Conservation (phyloP, 2,888 invertebrate species). For the Harpagoxenus sublaevis region DNA sequence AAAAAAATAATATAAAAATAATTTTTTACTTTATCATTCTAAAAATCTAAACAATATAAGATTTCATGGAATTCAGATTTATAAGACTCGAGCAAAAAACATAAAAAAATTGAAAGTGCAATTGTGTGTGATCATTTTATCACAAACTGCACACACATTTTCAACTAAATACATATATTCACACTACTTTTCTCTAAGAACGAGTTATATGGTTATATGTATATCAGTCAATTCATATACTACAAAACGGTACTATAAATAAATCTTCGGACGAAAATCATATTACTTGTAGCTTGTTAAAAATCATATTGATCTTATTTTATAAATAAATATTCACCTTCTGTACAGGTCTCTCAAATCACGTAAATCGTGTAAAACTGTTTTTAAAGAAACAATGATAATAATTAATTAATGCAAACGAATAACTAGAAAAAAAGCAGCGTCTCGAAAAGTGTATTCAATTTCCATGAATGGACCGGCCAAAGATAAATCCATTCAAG, state of each 20-base stretch:
- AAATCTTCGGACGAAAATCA: not conserved
- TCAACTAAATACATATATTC: not conserved
- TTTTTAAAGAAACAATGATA: constrained; percentile 17
- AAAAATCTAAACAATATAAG: not conserved
- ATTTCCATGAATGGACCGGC: constrained; percentile 3
- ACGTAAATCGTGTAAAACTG: constrained; percentile 3
- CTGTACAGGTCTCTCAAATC: not conserved
- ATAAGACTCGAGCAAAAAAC: not conserved
- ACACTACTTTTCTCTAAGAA: not conserved
- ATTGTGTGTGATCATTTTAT: not conserved
- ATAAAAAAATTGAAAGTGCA: not conserved
- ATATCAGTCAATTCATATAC: not conserved
- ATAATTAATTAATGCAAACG: constrained; percentile 4
- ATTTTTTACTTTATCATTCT: not conserved
- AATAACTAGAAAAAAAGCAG: constrained; percentile 5
- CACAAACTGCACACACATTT: not conserved
- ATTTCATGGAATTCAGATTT: not conserved
- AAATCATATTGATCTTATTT: not conserved
- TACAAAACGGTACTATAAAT: not conserved
- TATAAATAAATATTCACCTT: not conserved
- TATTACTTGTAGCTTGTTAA: not conserved
- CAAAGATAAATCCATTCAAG: constrained; percentile 3
- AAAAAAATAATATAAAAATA: not conserved
- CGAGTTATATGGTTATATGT: not conserved
- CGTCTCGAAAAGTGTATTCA: not conserved